Evolutionary conservation across 35 echinoderm and acorn worm species (phyloP).

Genomic region (Apostichopus californicus): DNA sequence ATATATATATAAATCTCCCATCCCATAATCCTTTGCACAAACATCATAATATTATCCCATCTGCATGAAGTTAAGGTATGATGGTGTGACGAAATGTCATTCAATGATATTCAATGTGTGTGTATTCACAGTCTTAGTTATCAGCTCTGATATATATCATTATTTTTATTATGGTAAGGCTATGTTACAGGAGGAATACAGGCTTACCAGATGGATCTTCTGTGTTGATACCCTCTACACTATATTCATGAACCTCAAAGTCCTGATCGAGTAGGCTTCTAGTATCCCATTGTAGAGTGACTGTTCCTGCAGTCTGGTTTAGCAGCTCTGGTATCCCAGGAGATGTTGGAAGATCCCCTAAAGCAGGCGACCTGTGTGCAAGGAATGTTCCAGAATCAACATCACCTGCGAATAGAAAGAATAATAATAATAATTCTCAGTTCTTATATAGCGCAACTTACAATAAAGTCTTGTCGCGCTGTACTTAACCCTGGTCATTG

Average conservation of each 20-base stretch:
- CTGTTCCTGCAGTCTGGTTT: constrained; percentile 64
- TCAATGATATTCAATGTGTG: background rate
- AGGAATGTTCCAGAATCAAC: constrained; percentile 24
- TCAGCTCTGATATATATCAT: no score
- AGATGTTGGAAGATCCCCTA: constrained; percentile 56
- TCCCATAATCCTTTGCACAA: no score
- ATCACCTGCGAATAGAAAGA: constrained; percentile 5
- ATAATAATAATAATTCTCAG: no score
- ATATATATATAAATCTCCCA: no score
- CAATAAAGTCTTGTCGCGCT: no score
- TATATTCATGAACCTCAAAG: constrained; percentile 41
- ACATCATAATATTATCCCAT: no score
- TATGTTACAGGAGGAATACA: background rate
- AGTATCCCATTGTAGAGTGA: constrained; percentile 58
- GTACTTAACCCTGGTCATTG: no score
- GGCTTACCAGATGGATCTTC: constrained; percentile 59
- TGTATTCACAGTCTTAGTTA: background rate
- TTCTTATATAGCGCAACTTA: no score
- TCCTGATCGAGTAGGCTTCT: background rate
- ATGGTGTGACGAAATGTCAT: background rate
- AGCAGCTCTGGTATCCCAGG: constrained; percentile 60
- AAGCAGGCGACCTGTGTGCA: constrained; percentile 21
- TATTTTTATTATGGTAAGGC: no score
- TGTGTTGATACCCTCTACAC: constrained; percentile 68
- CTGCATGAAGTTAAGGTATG: no score